These are phyloP conservation scores for Tholera decimalis DNA, from an alignment of 2,888 invertebrate genomes.

Conservation along the genomic window DNA sequence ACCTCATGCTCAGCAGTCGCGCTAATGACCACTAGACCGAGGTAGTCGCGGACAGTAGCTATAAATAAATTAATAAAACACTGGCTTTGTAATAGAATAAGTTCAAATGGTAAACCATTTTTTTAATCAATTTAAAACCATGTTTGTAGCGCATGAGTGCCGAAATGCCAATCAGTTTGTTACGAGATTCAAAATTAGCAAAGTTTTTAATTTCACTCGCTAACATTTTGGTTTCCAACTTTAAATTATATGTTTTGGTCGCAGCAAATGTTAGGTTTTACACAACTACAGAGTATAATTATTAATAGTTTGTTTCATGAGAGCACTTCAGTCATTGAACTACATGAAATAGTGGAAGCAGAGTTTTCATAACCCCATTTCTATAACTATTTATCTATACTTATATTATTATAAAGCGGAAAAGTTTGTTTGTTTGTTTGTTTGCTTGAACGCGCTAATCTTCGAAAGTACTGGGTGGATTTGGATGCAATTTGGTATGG, in stretches of 20 bases:
- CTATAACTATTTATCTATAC: too few species aligned
- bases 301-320: background rate
- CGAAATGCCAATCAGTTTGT: slow-evolving; percentile 26
- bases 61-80: background rate
- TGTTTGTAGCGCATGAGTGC: slow-evolving; percentile 1
- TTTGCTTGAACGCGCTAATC: too few species aligned
- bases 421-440: too few species aligned
- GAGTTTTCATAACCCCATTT: too few species aligned
- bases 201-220: slow-evolving; percentile 37
- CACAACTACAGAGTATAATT: background rate
- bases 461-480: too few species aligned
- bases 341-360: too few species aligned
- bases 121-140: background rate
- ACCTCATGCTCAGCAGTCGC: too few species aligned
- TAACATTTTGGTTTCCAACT: slow-evolving; percentile 26
- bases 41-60: too few species aligned
- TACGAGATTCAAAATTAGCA: slow-evolving; percentile 26
- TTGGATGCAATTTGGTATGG: too few species aligned
- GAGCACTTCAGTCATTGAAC: too few species aligned
- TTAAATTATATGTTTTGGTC: slow-evolving; percentile 14
- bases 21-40: too few species aligned
- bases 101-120: background rate
- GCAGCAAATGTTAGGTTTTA: slow-evolving; percentile 11
- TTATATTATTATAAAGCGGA: too few species aligned
- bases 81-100: background rate